Evolutionary conservation across 1,140 invertebrate genomes (phyloP), one percentile per base, ranked within the genome.

Genomic region (Neuroterus valhalla): DNA sequence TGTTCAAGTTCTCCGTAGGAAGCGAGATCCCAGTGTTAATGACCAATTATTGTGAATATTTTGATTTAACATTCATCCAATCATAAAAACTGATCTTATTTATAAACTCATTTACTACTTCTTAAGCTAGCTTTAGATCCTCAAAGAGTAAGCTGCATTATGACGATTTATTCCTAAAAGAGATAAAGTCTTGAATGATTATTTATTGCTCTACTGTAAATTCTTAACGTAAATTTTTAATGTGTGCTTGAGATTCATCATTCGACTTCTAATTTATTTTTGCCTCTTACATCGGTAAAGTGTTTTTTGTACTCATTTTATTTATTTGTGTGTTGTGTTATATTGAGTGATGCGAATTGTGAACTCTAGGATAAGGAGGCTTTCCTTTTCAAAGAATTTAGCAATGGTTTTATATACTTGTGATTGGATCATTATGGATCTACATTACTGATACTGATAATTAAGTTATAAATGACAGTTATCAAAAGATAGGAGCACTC

Each of bases 301-400:
- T 38, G 52, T 62, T 69, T 72, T 74, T 55, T 45, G 68, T 69
- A 11, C 17, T 48, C 8, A 73, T 45, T 50, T 26, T 71, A 75
- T 71, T 71, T 75, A 71, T 71, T 52, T 43, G 38, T 71, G 68
- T 52, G 62, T 75, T 14, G 45, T 71, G 55, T 74, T 70, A 66
- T 72, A 71, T 50, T 52, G 70, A 48, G 44, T 44, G 66, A 21
- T 46, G 38, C 21, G n/a, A 68, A 45, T 21, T 71, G 26, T 70
- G 62, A 62, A 42, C 46, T 48, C 1, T 69, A 66, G 42, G 23
- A 15, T n/a, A 31, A 15, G 6, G 31, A 6, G 6, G 12, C 6
- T 26, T 26, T 15, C n/a, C 10, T 62, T 15, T 26, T 62, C 31
- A 15, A 5, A 10, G 55, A 31, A 62, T 5, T 38, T 11, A 31